Conservation (phyloP, 2,888 invertebrate species). For the Hartigia nigra region DNA sequence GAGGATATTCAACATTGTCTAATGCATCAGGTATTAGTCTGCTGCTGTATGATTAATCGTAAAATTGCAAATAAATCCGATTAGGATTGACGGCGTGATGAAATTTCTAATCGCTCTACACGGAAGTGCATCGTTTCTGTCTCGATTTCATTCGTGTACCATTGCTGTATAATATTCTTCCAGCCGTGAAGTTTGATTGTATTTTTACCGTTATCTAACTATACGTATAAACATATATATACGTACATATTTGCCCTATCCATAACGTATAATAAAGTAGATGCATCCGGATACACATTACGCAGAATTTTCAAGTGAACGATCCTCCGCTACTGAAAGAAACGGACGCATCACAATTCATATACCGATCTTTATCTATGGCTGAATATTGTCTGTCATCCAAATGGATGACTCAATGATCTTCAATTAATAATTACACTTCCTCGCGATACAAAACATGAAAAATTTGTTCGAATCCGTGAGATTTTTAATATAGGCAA, state of each 20-base stretch:
- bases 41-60: background rate
- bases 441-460: background rate
- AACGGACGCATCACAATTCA: background rate
- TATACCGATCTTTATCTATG: background rate
- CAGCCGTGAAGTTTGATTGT: background rate
- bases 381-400: background rate
- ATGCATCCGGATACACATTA: background rate
- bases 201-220: background rate
- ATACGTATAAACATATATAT: background rate
- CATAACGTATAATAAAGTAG: background rate
- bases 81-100: background rate
- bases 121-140: background rate
- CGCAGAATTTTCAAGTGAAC: background rate
- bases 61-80: constrained; percentile 3
- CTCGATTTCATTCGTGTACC: background rate
- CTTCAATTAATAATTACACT: background rate
- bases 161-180: background rate
- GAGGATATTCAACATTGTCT: background rate
- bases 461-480: background rate
- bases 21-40: background rate
- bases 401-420: background rate
- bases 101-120: constrained; percentile 1
- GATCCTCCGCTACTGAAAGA: background rate
- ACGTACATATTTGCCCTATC: background rate
- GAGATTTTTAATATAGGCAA: background rate